Evolutionary conservation across 2,888 invertebrate species (phyloP).

Genomic region (Acleris sparsana): DNA sequence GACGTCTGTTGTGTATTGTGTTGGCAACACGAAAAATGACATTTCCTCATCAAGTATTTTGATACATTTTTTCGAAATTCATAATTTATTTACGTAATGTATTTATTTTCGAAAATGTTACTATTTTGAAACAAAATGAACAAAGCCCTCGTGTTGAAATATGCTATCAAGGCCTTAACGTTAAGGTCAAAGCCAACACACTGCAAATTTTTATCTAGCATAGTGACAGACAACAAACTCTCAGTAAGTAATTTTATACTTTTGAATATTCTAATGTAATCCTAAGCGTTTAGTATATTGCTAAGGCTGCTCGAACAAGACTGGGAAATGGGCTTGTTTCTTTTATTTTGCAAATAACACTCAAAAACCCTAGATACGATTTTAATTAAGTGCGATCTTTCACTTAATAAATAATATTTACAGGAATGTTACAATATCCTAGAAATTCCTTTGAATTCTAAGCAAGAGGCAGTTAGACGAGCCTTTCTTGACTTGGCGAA

Average conservation of each 20-base stretch:
- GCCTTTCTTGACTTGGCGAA: slow-evolving; percentile 91
- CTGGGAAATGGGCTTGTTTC: background rate
- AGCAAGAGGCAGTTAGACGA: slow-evolving; percentile 87
- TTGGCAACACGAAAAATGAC: background rate
- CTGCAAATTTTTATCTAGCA: slow-evolving; percentile 39
- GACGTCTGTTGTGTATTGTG: too few relatives aligned
- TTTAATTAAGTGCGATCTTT: background rate
- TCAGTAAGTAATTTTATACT: slow-evolving; percentile 46
- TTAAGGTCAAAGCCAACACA: slow-evolving; percentile 2
- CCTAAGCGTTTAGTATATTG: background rate
- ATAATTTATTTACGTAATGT: slow-evolving; percentile 19
- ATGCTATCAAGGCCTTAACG: background rate
- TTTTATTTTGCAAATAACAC: too few relatives aligned
- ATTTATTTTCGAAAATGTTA: background rate
- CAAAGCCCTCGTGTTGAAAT: background rate
- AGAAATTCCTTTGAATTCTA: slow-evolving; percentile 86
- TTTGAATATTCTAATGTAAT: background rate
- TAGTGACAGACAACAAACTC: slow-evolving; percentile 47
- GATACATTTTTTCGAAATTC: slow-evolving; percentile 1
- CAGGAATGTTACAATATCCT: slow-evolving; percentile 88
- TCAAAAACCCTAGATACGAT: too few relatives aligned
- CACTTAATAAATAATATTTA: slow-evolving; percentile 38
- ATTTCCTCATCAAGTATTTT: slow-evolving; percentile 3
- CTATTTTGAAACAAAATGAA: slow-evolving; percentile 21
- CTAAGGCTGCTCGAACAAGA: background rate